Percentiles rank a stretch among this genome's conserved stretches.
Conservation (phyloP, 2,797 vertebrate species). For the Catharus ustulatus region DNA sequence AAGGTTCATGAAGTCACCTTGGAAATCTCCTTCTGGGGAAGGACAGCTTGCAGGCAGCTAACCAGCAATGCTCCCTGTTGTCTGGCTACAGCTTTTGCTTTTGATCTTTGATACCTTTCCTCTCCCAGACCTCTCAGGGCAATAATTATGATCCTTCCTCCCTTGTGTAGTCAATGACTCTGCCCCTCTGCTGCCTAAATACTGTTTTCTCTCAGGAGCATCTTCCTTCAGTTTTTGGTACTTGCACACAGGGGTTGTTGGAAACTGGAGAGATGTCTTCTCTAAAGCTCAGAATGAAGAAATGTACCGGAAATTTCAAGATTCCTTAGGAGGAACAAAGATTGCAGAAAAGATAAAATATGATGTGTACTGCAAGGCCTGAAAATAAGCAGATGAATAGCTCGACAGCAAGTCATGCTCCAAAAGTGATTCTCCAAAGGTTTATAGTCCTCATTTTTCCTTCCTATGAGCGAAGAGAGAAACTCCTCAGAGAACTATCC, state of each 20-base stretch:
- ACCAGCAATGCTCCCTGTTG: background rate
- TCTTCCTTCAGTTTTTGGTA: background rate
- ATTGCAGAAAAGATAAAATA: constrained; percentile 79
- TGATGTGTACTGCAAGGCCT: constrained; percentile 73
- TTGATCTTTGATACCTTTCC: background rate
- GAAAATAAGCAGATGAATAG: background rate
- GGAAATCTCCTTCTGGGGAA: background rate
- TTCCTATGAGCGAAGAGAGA: background rate
- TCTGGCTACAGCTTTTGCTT: background rate
- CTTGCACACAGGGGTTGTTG: constrained; percentile 76
- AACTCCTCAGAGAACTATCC: background rate
- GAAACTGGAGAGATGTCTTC: constrained; percentile 83
- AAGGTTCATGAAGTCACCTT: background rate
- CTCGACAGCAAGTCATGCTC: background rate
- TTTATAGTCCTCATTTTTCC: background rate
- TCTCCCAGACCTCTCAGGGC: background rate
- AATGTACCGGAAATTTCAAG: constrained; percentile 80
- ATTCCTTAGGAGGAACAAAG: constrained; percentile 74
- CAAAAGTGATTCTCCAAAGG: background rate
- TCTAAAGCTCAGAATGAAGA: constrained; percentile 78
- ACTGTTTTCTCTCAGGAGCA: background rate
- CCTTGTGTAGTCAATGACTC: background rate
- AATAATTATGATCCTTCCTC: background rate
- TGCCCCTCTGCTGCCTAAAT: background rate
- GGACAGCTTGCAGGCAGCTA: background rate